Conservation (phyloP, 2,888 invertebrate species). For the Drosophila paramelanica region DNA sequence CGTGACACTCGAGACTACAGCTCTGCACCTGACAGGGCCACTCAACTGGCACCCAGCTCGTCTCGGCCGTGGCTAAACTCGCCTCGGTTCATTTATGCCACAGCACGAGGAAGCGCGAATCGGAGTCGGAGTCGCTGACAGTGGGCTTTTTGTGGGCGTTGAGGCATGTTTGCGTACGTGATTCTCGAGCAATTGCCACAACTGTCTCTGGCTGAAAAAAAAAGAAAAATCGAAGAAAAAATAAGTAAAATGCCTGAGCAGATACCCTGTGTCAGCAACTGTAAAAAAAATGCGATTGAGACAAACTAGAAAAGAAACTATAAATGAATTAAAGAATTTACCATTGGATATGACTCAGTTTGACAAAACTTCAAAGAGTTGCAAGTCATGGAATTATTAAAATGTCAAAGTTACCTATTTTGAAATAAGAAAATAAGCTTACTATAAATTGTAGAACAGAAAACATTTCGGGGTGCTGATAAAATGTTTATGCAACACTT, state of each 20-base stretch:
- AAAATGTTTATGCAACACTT: too few relatives aligned
- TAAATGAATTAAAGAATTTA: too few relatives aligned
- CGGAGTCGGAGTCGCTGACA: constrained; percentile 14
- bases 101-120: constrained; percentile 29
- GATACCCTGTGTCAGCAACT: constrained; percentile 1
- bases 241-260: background rate
- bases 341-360: too few relatives aligned
- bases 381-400: too few relatives aligned
- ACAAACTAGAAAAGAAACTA: too few relatives aligned
- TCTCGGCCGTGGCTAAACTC: constrained; percentile 27
- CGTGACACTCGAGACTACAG: constrained; percentile 52
- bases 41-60: constrained; percentile 22
- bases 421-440: too few relatives aligned
- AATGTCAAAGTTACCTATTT: too few relatives aligned
- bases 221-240: constrained; percentile 52
- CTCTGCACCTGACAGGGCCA: constrained; percentile 43
- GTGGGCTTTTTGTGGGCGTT: constrained; percentile 41
- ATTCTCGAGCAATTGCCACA: constrained; percentile 59
- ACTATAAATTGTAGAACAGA: too few relatives aligned
- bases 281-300: background rate
- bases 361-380: too few relatives aligned
- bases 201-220: constrained; percentile 29
- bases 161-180: constrained; percentile 66
- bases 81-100: constrained; percentile 53
- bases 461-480: too few relatives aligned